Evolutionary conservation across 2,888 invertebrate genomes (phyloP).

Genomic region (Apamea monoglypha): DNA sequence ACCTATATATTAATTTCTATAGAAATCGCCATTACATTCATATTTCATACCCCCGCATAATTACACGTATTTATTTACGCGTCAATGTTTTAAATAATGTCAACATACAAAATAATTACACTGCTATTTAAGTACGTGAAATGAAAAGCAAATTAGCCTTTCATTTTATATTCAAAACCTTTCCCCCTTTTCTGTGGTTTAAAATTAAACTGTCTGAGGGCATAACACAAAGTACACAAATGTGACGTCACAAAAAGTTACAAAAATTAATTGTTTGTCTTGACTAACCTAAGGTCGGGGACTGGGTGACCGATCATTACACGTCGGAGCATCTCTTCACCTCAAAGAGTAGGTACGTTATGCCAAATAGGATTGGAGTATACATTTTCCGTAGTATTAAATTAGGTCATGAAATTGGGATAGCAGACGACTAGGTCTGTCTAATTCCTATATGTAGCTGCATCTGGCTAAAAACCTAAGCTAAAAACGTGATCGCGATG

Average conservation of each 20-base stretch:
- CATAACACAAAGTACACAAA: background rate
- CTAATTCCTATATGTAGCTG: no score
- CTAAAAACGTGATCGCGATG: no score
- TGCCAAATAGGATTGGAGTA: background rate
- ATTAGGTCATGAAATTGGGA: background rate
- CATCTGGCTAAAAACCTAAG: no score
- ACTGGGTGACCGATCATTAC: conserved; percentile 5
- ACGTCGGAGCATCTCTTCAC: background rate
- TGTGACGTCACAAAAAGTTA: background rate
- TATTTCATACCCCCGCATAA: conserved; percentile 6
- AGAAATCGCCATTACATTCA: conserved; percentile 1
- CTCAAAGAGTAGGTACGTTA: background rate
- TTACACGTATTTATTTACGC: conserved; percentile 25
- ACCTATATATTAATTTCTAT: background rate
- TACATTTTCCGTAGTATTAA: no score
- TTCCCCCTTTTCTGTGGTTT: conserved; percentile 21
- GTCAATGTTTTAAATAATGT: conserved; percentile 31
- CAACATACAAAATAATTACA: conserved; percentile 42
- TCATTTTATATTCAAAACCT: conserved; percentile 28
- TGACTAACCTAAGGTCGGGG: background rate
- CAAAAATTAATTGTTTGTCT: background rate
- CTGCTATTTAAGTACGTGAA: conserved; percentile 21
- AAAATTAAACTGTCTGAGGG: conserved; percentile 16
- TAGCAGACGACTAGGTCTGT: background rate
- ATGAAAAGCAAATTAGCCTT: conserved; percentile 56